phyloP scores from a whole-genome alignment of 2,797 vertebrate genomes.

The Muscicapa striata region DNA sequence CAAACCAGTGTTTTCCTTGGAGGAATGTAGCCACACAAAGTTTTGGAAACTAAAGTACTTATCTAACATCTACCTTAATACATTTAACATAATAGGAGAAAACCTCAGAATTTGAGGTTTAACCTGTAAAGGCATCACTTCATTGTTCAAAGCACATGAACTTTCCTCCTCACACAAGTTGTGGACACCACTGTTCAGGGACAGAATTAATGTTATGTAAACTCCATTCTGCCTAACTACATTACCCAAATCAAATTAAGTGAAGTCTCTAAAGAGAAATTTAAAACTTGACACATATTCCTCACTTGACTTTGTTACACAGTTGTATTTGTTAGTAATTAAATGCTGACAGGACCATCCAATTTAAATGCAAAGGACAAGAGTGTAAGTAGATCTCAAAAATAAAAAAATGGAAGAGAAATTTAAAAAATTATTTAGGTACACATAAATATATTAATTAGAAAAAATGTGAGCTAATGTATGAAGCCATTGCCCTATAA shows the following conservation, averaged over 20 bases:
- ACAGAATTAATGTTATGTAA: background rate
- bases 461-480: background rate
- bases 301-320: background rate
- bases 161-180: background rate
- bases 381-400: background rate
- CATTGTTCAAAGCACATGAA: background rate
- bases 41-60: background rate
- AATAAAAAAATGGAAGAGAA: background rate
- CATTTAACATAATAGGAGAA: background rate
- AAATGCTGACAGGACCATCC: background rate
- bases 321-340: conserved; percentile 30
- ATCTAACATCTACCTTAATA: background rate
- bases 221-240: background rate
- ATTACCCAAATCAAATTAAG: conserved; percentile 25
- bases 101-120: background rate
- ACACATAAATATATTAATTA: background rate
- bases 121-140: background rate
- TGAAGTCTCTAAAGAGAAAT: background rate
- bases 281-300: conserved; percentile 27
- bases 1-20: background rate
- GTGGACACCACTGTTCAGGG: background rate
- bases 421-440: background rate
- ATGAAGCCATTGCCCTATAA: background rate
- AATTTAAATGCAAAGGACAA: background rate
- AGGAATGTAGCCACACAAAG: background rate